Conservation (phyloP, 1,140 invertebrate species). For the Sipha flava region DNA sequence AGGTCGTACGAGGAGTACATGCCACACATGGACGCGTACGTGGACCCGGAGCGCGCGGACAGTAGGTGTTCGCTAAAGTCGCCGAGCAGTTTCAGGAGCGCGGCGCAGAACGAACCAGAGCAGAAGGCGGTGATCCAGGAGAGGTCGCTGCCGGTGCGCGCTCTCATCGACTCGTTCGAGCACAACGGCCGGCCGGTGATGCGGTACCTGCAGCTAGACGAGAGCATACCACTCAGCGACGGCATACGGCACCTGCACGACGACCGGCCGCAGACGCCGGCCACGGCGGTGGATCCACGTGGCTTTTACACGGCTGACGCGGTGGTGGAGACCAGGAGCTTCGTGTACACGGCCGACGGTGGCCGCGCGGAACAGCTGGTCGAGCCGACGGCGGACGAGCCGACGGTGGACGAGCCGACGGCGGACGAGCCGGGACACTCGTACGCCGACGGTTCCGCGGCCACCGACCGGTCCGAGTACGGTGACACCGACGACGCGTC, state of each 20-base stretch:
- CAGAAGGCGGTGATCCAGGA: neutral
- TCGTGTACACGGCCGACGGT: neutral
- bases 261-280: neutral
- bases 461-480: neutral
- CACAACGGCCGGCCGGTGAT: conserved; percentile 50
- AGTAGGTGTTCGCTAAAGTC: conserved; percentile 4
- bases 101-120: neutral
- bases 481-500: neutral
- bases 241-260: conserved; percentile 15
- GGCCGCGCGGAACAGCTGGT: too few relatives aligned
- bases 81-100: neutral
- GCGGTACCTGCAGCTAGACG: conserved; percentile 50
- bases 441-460: neutral
- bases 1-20: neutral
- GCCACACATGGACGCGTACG: neutral
- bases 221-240: conserved; percentile 39
- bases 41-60: neutral
- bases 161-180: conserved; percentile 56
- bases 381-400: too few relatives aligned
- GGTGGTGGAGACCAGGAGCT: neutral
- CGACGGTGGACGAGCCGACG: too few relatives aligned
- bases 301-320: neutral
- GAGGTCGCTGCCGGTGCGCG: conserved; percentile 50
- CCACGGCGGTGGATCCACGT: too few relatives aligned
- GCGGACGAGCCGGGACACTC: too few relatives aligned